These are phyloP conservation scores for Malaclemys terrapin DNA, from an alignment of 2,113 vertebrate genomes.

Conservation along the genomic window DNA sequence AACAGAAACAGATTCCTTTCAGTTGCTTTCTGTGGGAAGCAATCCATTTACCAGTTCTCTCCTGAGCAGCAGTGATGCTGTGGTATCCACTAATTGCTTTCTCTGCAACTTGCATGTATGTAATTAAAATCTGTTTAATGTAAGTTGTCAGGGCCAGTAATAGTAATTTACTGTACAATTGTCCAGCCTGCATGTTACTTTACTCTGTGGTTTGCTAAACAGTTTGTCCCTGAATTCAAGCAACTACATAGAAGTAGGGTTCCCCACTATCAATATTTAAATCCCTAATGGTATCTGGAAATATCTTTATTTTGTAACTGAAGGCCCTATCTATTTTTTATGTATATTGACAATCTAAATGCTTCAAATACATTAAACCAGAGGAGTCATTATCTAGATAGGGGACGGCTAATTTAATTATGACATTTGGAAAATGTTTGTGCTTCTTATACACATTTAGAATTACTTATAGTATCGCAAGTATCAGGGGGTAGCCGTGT, in stretches of 20 bases:
- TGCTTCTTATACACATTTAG: not conserved
- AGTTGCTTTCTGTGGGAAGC: not conserved
- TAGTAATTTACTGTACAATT: not conserved
- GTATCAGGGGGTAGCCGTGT: no score
- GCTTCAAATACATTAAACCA: not conserved
- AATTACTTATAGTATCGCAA: not conserved
- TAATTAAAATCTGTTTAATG: not conserved
- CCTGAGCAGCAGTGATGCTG: not conserved
- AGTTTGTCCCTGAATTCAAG: not conserved
- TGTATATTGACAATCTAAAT: not conserved
- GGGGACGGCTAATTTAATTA: rapidly evolving
- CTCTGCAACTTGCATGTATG: not conserved
- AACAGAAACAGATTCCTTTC: not conserved
- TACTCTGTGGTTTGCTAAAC: not conserved
- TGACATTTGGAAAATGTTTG: not conserved
- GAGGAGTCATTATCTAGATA: not conserved
- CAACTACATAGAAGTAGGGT: not conserved
- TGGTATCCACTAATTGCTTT: not conserved
- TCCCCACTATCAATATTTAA: not conserved
- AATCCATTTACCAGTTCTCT: rapidly evolving
- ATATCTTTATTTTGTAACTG: not conserved
- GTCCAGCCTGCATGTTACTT: not conserved
- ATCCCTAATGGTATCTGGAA: not conserved
- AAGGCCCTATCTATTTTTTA: not conserved
- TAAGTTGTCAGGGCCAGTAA: not conserved